Evolutionary conservation across 1,140 invertebrate genomes (phyloP).

Genomic region (Microplitis demolitor): DNA sequence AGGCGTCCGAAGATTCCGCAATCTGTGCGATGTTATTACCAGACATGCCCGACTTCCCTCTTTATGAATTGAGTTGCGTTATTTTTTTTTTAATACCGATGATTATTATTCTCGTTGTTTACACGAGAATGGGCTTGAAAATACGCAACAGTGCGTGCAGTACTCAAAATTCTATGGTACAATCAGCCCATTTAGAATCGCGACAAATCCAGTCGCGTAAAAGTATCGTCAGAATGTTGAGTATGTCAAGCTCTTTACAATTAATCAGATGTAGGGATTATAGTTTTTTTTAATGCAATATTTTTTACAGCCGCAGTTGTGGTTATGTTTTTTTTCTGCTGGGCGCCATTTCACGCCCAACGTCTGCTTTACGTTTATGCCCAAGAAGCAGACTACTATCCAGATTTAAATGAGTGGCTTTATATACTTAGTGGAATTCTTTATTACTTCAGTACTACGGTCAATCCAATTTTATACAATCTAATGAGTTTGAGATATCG

Average conservation of each 20-base stretch:
- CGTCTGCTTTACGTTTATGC: conserved; percentile 77
- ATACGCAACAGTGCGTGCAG: conserved; percentile 67
- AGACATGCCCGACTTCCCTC: conserved; percentile 58
- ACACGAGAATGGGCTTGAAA: conserved; percentile 75
- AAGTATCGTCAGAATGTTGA: conserved; percentile 81
- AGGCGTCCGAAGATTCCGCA: conserved; percentile 69
- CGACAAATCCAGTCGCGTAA: conserved; percentile 72
- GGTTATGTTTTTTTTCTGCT: conserved; percentile 95
- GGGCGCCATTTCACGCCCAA: conserved; percentile 96
- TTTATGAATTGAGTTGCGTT: conserved; percentile 81
- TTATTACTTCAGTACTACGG: conserved; percentile 87
- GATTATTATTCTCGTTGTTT: conserved; percentile 76
- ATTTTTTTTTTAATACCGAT: conserved; percentile 86
- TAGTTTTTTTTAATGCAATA: not conserved
- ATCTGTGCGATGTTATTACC: conserved; percentile 74
- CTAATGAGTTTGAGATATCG: conserved; percentile 88
- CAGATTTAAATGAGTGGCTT: conserved; percentile 76
- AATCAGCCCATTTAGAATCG: conserved; percentile 68
- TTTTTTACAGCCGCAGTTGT: conserved; percentile 84
- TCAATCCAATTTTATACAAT: conserved; percentile 92
- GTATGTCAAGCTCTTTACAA: conserved; percentile 62
- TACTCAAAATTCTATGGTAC: conserved; percentile 39
- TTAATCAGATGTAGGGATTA: not conserved
- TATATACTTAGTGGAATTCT: conserved; percentile 80
- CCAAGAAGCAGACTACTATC: conserved; percentile 65